These are phyloP conservation scores for Drosophila mimetica DNA, from an alignment of 2,888 invertebrate species.

Conservation along the genomic window DNA sequence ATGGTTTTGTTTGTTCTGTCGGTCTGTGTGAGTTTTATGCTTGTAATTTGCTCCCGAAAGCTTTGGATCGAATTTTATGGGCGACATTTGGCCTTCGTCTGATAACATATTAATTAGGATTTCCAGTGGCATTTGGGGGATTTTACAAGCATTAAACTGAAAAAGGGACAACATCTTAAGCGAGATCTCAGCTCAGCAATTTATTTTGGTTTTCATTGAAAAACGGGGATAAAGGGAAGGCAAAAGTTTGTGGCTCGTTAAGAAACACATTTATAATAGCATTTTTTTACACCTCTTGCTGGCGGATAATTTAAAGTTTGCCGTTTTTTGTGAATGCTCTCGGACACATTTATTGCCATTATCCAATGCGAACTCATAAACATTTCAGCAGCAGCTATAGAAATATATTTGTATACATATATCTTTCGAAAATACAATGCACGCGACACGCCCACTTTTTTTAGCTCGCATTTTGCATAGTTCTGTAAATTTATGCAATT, in stretches of 20 bases:
- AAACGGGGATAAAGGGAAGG: not conserved
- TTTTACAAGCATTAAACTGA: conserved; percentile 34
- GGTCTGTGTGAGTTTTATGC: conserved; percentile 38
- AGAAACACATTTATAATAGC: conserved; percentile 7
- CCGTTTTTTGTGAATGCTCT: conserved; percentile 7
- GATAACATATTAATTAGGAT: conserved; percentile 69
- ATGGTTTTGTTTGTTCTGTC: conserved; percentile 60
- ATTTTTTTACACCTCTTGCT: conserved; percentile 19
- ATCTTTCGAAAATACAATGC: conserved; percentile 54
- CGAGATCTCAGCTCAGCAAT: conserved; percentile 1
- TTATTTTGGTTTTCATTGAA: conserved; percentile 18
- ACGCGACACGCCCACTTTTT: conserved; percentile 22
- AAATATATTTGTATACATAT: conserved; percentile 31
- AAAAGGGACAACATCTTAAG: conserved; percentile 7
- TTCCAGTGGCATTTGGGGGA: conserved; percentile 15
- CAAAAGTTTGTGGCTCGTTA: conserved; percentile 8
- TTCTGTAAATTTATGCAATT: conserved; percentile 67
- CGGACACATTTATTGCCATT: conserved; percentile 52
- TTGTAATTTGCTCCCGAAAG: conserved; percentile 76
- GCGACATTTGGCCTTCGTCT: conserved; percentile 54
- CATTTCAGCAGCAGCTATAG: conserved; percentile 52
- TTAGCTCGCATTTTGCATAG: conserved; percentile 35
- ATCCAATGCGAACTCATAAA: conserved; percentile 43
- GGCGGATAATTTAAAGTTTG: conserved; percentile 23
- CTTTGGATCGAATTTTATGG: conserved; percentile 69